These are phyloP conservation scores for Berghia stephanieae DNA, from an alignment of 1,140 invertebrate species.

Conservation along the genomic window DNA sequence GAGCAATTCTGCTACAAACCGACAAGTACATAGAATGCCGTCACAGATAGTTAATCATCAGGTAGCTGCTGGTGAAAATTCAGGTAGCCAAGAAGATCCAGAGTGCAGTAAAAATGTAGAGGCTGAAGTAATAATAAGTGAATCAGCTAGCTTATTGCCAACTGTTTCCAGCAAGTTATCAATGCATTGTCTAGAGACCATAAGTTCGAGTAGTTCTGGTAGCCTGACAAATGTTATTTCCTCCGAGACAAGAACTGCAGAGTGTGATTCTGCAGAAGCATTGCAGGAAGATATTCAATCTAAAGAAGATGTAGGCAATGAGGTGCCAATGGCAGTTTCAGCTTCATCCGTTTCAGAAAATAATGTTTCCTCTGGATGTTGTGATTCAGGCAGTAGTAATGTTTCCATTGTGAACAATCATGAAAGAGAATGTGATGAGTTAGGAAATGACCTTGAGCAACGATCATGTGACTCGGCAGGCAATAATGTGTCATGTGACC, in stretches of 20 bases:
- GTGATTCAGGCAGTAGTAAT: conserved; percentile 16
- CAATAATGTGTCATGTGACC: neutral
- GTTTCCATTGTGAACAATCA: neutral
- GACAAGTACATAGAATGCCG: neutral
- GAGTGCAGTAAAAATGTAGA: too few relatives aligned
- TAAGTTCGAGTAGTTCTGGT: too few relatives aligned
- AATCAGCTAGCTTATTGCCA: too few relatives aligned
- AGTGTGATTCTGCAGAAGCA: conserved; percentile 1
- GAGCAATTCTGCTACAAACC: conserved; percentile 23
- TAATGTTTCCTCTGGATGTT: neutral
- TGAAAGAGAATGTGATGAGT: neutral
- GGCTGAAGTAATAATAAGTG: too few relatives aligned
- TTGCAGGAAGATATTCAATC: too few relatives aligned
- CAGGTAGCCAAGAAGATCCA: neutral
- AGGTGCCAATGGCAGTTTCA: neutral
- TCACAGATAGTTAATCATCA: too few relatives aligned
- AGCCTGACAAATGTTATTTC: too few relatives aligned
- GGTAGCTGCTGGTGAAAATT: neutral
- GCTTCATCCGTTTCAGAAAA: conserved; percentile 17
- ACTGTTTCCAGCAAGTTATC: too few relatives aligned
- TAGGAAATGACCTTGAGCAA: neutral
- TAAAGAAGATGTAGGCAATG: too few relatives aligned
- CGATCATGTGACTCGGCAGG: conserved; percentile 21
- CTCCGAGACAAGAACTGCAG: too few relatives aligned
- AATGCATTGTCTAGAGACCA: too few relatives aligned